Base-by-base conservation (phyloP, 2,797 vertebrate species). In the Anas capensis region DNA sequence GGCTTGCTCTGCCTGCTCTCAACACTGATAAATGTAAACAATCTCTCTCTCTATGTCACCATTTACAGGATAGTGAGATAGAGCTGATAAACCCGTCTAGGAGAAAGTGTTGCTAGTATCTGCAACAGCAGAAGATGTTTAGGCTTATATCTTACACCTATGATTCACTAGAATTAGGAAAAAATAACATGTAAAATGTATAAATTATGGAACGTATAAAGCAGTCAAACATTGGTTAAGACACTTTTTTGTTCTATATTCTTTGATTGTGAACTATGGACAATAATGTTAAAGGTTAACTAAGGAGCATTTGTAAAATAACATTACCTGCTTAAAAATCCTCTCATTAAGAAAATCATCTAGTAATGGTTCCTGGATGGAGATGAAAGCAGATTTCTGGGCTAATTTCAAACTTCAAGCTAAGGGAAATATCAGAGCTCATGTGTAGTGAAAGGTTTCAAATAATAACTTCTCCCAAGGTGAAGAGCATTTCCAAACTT, bases 261-360 rank as follows among this genome's bases (percentile, higher is more conserved):
- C 33, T 58, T 92, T 72, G 58, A 79, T 79, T 78, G 56, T 62
- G n/a, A 90, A 7, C 27, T 54, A 27, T 3, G 27, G 36, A 90
- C 42, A 79, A 79, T 69, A 51, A 65, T 75, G 44, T 34, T 73
- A 89, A 92, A 81, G 69, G 73, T 82, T 88, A 86, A 88, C 92
- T 91, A 82, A 76, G 48, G 16, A 76, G 7, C 29, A 76, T 66
- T 58, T 68, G 14, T 66, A 62, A 90, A 96, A 93, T 57, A 81
- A 78, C 85, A 83, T 49, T 54, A 19, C 33, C 40, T 86, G 10
- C 24, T 93, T 54, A 75, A 86, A 91, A 95, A 69, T 46, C 57
- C 16, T 62, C 7, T 58, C 34, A 62, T 92, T 83, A 82, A 54
- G 46, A 78, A 95, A 88, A 89, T 58, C 17, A 86, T 86, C 13